phyloP scores from a whole-genome alignment of 1,140 invertebrate species.

The Eriosoma lanigerum region DNA sequence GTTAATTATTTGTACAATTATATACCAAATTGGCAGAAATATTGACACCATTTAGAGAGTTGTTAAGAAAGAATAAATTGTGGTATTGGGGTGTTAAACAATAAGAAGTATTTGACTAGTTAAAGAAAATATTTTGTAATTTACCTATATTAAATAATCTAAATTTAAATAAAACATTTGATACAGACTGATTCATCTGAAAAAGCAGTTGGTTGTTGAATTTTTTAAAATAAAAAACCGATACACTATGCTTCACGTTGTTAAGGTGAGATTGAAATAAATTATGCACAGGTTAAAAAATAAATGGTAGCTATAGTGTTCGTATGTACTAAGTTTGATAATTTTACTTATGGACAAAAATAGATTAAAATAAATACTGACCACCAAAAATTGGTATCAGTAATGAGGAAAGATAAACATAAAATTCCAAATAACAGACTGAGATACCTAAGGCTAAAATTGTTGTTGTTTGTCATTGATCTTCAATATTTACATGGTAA shows the following conservation, averaged over 20 bases:
- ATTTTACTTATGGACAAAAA: slow-evolving; percentile 56
- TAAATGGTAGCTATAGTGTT: slow-evolving; percentile 57
- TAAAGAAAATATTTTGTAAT: slow-evolving; percentile 25
- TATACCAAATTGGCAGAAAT: slow-evolving; percentile 55
- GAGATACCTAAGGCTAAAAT: slow-evolving; percentile 57
- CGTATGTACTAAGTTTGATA: slow-evolving; percentile 56
- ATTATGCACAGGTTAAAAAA: slow-evolving; percentile 58
- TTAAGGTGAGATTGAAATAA: slow-evolving; percentile 56
- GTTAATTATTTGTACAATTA: slow-evolving; percentile 58
- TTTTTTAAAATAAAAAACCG: slow-evolving; percentile 56
- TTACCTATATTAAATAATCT: slow-evolving; percentile 54
- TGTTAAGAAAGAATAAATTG: slow-evolving; percentile 54
- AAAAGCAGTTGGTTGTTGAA: too few relatives aligned
- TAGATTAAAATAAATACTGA: slow-evolving; percentile 57
- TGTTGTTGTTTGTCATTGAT: slow-evolving; percentile 56
- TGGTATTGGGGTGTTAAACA: slow-evolving; percentile 32
- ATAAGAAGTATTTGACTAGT: slow-evolving; percentile 3
- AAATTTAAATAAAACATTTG: slow-evolving; percentile 54
- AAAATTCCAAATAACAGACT: too few relatives aligned
- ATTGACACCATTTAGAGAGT: slow-evolving; percentile 54
- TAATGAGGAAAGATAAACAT: slow-evolving; percentile 60
- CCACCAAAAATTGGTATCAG: slow-evolving; percentile 58
- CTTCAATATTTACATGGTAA: slow-evolving; percentile 58
- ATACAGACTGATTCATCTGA: slow-evolving; percentile 57
- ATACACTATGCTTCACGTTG: slow-evolving; percentile 58